Evolutionary conservation across 1,140 invertebrate genomes (phyloP), one percentile per base, ranked within the genome.

Genomic region (Macrosteles quadrilineatus): DNA sequence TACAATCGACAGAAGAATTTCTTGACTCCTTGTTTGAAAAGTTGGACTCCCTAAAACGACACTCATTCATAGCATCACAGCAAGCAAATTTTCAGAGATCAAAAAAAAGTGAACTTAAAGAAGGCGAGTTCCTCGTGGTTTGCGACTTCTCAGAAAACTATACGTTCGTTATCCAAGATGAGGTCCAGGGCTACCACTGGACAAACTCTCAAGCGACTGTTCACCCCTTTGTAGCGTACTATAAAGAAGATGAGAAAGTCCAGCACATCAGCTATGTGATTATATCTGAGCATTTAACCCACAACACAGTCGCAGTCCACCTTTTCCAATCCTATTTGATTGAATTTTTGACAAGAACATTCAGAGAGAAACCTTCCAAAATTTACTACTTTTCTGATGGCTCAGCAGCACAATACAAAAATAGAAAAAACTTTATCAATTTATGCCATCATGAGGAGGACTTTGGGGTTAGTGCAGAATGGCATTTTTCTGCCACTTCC

Each of bases 71-170:
- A 23, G 65, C 73, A 45, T 71, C 73, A 71, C 29, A 70, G 17
- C 71, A 74, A 57, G 21, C 68, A 30, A 66, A 69, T 4, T 74
- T 67, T 73, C 73, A 72, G 40, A 70, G 70, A 27, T 21, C 55
- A 47, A 27, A 62, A 31, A 75, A 67, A 67, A 31, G 73, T 57
- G 66, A 72, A 27, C 55, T 73, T 12, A 45, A 55, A 30, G 70
- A 67, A 4, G 66, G 59, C 50, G 73, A 74, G 66, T 71, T 73
- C 70, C 2, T 75, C 19, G 64, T 71, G n/a, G 43, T 75, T 25
- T 72, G 73, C 23, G 77, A 80, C 68, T 77, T 78, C 74, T 75
- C 76, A 59, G 72, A 79, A 76, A 78, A 78, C 62, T 80, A 74
- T 68, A 73, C 72, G 19, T 78, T 77, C 65, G 30, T 76, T 11